A percentile compares a stretch with the other conserved stretches of the same genome.
phyloP scores from a whole-genome alignment of 2,797 vertebrate species.

The Microctenopoma stevenorrisi region DNA sequence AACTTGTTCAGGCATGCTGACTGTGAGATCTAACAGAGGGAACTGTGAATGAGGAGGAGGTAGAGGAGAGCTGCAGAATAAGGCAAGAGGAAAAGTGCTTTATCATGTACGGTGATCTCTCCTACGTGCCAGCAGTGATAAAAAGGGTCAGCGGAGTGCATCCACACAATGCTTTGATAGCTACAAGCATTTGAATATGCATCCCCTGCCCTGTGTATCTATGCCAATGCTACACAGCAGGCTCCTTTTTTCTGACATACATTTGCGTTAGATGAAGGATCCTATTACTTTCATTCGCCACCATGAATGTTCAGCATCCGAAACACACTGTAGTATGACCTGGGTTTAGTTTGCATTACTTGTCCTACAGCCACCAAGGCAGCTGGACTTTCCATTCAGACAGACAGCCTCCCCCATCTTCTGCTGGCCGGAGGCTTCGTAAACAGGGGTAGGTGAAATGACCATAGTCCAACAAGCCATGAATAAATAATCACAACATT shows the following conservation, averaged over 20 bases:
- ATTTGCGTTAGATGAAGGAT: neutral
- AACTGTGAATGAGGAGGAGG: constrained; percentile 70
- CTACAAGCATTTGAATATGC: neutral
- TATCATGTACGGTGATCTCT: constrained; percentile 65
- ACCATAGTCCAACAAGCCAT: constrained; percentile 53
- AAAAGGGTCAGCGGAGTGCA: constrained; percentile 36
- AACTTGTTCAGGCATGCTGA: constrained; percentile 15
- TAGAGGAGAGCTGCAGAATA: constrained; percentile 59
- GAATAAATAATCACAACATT: constrained; percentile 63
- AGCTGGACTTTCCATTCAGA: constrained; percentile 25
- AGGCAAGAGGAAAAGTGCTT: constrained; percentile 67
- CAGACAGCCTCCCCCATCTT: constrained; percentile 20
- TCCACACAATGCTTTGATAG: constrained; percentile 22
- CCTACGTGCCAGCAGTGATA: constrained; percentile 48
- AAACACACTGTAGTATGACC: neutral
- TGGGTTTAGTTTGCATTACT: neutral
- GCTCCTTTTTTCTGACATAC: neutral
- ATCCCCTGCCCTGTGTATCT: neutral
- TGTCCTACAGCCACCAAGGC: neutral
- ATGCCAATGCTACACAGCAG: neutral
- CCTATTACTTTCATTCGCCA: no score
- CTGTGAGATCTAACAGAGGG: constrained; percentile 49
- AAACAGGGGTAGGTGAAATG: constrained; percentile 48
- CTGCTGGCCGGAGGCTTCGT: constrained; percentile 37
- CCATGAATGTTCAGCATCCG: neutral